A percentile compares a stretch with the other conserved stretches of the same genome.
These are phyloP conservation scores for Sminthurides bifidus DNA, from an alignment of 1,140 invertebrate species.

Conservation along the genomic window DNA sequence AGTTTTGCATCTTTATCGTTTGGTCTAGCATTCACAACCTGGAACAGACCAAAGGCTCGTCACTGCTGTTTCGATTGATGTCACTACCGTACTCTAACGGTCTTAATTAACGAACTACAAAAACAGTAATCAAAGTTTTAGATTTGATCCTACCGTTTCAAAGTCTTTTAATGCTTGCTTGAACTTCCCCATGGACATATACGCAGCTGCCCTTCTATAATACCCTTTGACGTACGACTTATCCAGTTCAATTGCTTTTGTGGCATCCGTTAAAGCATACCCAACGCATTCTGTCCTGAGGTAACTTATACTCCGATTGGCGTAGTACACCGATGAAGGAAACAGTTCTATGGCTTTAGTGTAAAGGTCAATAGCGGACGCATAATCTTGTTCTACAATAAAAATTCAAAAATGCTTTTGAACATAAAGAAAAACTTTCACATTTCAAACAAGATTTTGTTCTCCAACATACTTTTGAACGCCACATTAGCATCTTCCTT, in stretches of 20 bases:
- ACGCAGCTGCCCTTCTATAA: slow-evolving; percentile 86
- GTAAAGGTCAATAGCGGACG: slow-evolving; percentile 79
- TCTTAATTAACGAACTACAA: too few relatives aligned
- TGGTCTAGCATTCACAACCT: slow-evolving; percentile 78
- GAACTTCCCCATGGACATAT: slow-evolving; percentile 96
- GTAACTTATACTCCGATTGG: slow-evolving; percentile 90
- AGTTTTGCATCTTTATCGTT: slow-evolving; percentile 85
- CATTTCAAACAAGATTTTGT: slow-evolving; percentile 18
- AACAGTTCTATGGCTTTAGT: slow-evolving; percentile 80
- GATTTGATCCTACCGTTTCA: slow-evolving; percentile 55
- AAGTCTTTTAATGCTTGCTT: slow-evolving; percentile 93
- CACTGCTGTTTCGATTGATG: too few relatives aligned
- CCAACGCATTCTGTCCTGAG: slow-evolving; percentile 86
- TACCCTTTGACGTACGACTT: slow-evolving; percentile 83
- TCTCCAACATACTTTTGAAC: slow-evolving; percentile 62
- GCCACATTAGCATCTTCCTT: slow-evolving; percentile 73
- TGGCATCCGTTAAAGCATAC: slow-evolving; percentile 80
- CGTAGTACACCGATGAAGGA: slow-evolving; percentile 72
- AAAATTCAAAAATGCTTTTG: background rate
- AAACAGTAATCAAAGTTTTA: slow-evolving; percentile 14
- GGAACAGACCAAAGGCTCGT: slow-evolving; percentile 33
- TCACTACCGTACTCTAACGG: too few relatives aligned
- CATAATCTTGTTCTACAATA: slow-evolving; percentile 70
- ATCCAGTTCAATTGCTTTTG: slow-evolving; percentile 80
- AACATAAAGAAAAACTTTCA: slow-evolving; percentile 23